Evolutionary conservation across 2,888 invertebrate genomes (phyloP).

Genomic region (Lepas anatifera): DNA sequence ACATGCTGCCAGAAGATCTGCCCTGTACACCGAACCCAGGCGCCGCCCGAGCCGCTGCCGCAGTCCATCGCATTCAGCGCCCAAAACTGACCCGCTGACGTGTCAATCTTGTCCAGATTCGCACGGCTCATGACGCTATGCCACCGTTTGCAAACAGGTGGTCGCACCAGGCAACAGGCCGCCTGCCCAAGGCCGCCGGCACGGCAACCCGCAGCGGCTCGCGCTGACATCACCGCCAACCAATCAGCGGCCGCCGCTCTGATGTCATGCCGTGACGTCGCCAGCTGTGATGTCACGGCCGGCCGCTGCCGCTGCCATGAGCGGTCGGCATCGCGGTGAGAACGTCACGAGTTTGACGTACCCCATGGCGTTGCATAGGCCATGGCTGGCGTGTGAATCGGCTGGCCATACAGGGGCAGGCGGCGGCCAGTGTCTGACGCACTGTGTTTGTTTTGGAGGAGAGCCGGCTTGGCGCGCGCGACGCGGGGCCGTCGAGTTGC

Average conservation of each 20-base stretch:
- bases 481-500: not conserved
- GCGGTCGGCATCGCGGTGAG: not conserved
- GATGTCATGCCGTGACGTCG: not conserved
- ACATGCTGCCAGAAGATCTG: not conserved
- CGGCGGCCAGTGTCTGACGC: not conserved
- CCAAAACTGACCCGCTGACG: not conserved
- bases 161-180: not conserved
- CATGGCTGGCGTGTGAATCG: not conserved
- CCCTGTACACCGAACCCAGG: not conserved
- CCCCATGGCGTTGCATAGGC: not conserved
- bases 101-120: not conserved
- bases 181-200: not conserved
- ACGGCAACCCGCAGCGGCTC: not conserved
- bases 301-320: not conserved
- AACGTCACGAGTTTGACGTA: not conserved
- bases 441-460: not conserved
- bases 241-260: not conserved
- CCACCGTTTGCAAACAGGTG: not conserved
- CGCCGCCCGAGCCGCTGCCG: no score
- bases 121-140: not conserved
- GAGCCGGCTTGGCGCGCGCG: not conserved
- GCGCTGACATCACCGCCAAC: not conserved
- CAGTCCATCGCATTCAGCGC: not conserved
- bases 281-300: not conserved
- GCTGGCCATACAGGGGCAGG: slow-evolving; percentile 1